Evolutionary conservation across 1,140 invertebrate genomes (phyloP).

Genomic region (Orius laevigatus): DNA sequence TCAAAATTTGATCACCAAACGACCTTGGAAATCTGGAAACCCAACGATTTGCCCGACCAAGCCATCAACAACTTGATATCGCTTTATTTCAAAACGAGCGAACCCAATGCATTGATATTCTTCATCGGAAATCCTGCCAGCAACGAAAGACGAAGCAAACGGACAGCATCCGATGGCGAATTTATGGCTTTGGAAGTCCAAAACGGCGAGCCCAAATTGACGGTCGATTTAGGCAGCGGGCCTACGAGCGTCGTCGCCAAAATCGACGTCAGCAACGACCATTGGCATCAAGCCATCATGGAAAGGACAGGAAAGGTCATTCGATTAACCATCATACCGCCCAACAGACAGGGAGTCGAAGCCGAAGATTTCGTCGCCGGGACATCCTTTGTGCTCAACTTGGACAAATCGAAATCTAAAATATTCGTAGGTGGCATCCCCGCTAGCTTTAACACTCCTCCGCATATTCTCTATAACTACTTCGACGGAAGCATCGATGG

Average conservation of each 20-base stretch:
- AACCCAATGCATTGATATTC: slow-evolving; percentile 64
- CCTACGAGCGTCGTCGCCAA: slow-evolving; percentile 53
- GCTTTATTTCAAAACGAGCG: slow-evolving; percentile 66
- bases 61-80: slow-evolving; percentile 75
- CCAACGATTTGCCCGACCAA: slow-evolving; percentile 59
- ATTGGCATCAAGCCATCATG: slow-evolving; percentile 81
- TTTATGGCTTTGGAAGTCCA: slow-evolving; percentile 85
- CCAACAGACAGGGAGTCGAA: slow-evolving; percentile 31
- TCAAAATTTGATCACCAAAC: slow-evolving; percentile 69
- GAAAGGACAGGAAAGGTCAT: slow-evolving; percentile 75
- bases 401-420: slow-evolving; percentile 68
- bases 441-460: slow-evolving; percentile 45
- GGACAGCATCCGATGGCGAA: slow-evolving; percentile 49
- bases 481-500: slow-evolving; percentile 87
- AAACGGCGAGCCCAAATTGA: slow-evolving; percentile 70
- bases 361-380: slow-evolving; percentile 49
- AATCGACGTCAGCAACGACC: slow-evolving; percentile 62
- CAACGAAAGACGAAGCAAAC: slow-evolving; percentile 19
- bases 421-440: slow-evolving; percentile 84
- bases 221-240: slow-evolving; percentile 77
- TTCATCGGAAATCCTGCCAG: slow-evolving; percentile 80
- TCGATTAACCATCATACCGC: slow-evolving; percentile 57
- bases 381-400: slow-evolving; percentile 61
- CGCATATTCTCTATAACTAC: slow-evolving; percentile 45
- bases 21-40: slow-evolving; percentile 68